Conservation (phyloP, 2,113 vertebrate species). For the Aldabrachelys gigantea region DNA sequence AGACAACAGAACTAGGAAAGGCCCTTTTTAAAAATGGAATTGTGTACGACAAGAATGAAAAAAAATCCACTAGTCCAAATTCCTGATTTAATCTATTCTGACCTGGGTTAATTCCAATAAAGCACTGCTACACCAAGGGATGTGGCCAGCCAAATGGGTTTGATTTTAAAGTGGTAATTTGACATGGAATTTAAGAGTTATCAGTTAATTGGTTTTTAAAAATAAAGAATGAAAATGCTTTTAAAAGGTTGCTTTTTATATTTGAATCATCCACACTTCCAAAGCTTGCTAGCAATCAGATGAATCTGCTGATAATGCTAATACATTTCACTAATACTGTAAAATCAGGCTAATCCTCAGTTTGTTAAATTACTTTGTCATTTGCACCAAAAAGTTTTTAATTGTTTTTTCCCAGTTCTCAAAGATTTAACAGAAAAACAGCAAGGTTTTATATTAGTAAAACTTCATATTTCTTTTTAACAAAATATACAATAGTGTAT, state of each 20-base stretch:
- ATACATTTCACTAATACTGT: background rate
- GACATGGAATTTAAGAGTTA: conserved; percentile 15
- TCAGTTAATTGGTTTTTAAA: background rate
- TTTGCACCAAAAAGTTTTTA: background rate
- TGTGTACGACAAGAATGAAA: conserved; percentile 33
- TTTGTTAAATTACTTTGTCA: background rate
- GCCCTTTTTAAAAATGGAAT: conserved; percentile 42
- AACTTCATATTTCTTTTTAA: background rate
- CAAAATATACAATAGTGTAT: background rate
- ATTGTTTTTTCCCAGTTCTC: background rate
- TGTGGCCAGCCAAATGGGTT: conserved; percentile 1
- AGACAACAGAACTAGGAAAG: conserved; percentile 34
- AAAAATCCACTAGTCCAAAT: background rate
- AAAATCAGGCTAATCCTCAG: conserved; percentile 12
- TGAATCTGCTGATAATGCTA: background rate
- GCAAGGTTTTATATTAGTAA: background rate
- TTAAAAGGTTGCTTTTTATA: conserved; percentile 14
- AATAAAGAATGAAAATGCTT: conserved; percentile 45
- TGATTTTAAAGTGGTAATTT: background rate
- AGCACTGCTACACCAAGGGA: conserved; percentile 16
- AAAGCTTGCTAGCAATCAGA: conserved; percentile 20
- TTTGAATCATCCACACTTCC: background rate
- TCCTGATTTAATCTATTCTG: conserved; percentile 19
- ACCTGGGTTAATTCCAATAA: background rate
- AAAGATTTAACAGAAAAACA: background rate